Conservation (phyloP, 1,140 invertebrate species). For the honey bee (Apis mellifera) region DNA sequence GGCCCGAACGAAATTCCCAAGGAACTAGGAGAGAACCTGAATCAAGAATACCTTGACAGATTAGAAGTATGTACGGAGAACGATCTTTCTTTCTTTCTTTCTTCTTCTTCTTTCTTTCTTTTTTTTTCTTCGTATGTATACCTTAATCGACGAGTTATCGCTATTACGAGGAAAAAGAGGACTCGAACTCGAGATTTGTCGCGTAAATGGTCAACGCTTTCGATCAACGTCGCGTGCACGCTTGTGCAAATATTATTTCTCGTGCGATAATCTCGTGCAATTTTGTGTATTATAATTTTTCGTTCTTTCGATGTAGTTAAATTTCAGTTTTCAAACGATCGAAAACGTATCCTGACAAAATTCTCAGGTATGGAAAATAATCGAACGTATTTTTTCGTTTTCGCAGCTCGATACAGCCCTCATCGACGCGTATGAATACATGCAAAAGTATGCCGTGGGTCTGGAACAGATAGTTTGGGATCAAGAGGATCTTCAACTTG, state of each 20-base stretch:
- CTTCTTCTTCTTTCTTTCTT: no score
- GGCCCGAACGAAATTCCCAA: slow-evolving; percentile 79
- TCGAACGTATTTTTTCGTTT: slow-evolving; percentile 44
- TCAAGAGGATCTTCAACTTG: slow-evolving; percentile 80
- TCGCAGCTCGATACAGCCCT: slow-evolving; percentile 83
- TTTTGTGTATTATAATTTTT: neutral
- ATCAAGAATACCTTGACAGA: slow-evolving; percentile 75
- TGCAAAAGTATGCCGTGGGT: slow-evolving; percentile 86
- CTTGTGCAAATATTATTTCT: neutral
- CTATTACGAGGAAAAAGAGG: neutral
- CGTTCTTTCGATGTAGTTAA: neutral
- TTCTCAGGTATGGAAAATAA: neutral
- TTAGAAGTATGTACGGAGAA: slow-evolving; percentile 76
- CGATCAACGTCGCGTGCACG: neutral
- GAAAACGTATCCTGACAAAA: neutral
- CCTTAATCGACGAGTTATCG: neutral
- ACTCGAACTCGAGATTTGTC: neutral
- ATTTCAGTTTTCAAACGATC: no score
- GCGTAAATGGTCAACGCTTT: neutral
- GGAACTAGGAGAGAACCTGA: slow-evolving; percentile 77
- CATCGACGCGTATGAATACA: slow-evolving; percentile 82
- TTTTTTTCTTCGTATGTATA: neutral
- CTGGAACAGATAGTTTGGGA: slow-evolving; percentile 86
- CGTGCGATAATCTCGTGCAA: no score
- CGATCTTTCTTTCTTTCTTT: neutral